A percentile compares a stretch with the other conserved stretches of the same genome.
These are phyloP conservation scores for Dascyllus trimaculatus DNA, from an alignment of 2,113 vertebrate genomes.

Conservation along the genomic window DNA sequence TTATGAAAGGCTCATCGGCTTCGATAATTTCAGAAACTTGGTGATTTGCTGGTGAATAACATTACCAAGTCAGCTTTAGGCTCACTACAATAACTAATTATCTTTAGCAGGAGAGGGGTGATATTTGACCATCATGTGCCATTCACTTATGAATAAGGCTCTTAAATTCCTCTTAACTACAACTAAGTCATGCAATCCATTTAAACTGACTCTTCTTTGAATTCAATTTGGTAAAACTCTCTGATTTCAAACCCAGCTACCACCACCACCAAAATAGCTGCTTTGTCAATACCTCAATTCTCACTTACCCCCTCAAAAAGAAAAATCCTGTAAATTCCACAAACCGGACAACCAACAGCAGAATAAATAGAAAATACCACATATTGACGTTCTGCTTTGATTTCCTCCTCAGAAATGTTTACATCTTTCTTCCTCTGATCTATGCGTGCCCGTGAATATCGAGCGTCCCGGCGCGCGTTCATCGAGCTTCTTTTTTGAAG, in stretches of 20 bases:
- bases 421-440: slow-evolving; percentile 62
- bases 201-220: not conserved
- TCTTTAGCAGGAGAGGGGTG: not conserved
- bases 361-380: slow-evolving; percentile 55
- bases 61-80: slow-evolving; percentile 11
- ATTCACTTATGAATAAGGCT: not conserved
- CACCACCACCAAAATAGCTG: slow-evolving; percentile 11
- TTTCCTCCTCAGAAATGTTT: slow-evolving; percentile 54
- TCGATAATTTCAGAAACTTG: slow-evolving; percentile 43
- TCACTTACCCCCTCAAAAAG: slow-evolving; percentile 31
- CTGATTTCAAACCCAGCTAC: not conserved
- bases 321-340: slow-evolving; percentile 42
- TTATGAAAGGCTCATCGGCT: slow-evolving; percentile 49
- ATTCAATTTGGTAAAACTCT: slow-evolving; percentile 1
- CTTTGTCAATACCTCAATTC: slow-evolving; percentile 33
- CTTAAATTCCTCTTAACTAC: not conserved
- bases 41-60: slow-evolving; percentile 19
- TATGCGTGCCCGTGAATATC: slow-evolving; percentile 61
- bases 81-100: not conserved
- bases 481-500: slow-evolving; percentile 59
- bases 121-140: slow-evolving; percentile 13
- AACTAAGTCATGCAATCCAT: not conserved
- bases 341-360: slow-evolving; percentile 33
- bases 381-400: slow-evolving; percentile 66
- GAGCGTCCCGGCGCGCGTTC: slow-evolving; percentile 48